A percentile compares a stretch with the other conserved stretches of the same genome.
Conservation (phyloP, 2,113 vertebrate species). For the Riparia riparia region DNA sequence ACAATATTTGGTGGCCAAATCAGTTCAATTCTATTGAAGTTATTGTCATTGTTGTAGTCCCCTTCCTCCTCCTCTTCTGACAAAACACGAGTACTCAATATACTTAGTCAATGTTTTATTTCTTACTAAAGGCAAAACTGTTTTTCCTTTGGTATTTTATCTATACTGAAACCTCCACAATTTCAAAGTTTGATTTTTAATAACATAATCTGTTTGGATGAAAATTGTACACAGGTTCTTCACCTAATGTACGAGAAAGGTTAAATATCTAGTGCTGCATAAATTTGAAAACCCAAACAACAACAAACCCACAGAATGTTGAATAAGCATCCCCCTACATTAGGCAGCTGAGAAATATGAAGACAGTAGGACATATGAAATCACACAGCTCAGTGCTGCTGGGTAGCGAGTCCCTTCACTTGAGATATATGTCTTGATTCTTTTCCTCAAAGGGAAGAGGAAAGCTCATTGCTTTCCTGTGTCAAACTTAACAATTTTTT, state of each 20-base stretch:
- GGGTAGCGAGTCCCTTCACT: not conserved
- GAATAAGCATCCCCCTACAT: not conserved
- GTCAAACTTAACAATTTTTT: not conserved
- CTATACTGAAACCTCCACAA: not conserved
- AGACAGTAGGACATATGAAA: not conserved
- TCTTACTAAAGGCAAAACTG: not conserved
- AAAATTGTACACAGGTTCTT: not conserved
- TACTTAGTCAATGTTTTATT: not conserved
- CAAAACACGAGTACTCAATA: not conserved
- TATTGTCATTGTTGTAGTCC: not conserved
- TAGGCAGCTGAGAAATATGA: not conserved
- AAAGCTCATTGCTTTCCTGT: not conserved
- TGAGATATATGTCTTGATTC: not conserved
- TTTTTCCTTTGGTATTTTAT: not conserved
- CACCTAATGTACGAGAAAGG: not conserved
- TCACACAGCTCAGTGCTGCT: not conserved
- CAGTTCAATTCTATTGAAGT: not conserved
- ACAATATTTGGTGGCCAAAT: not conserved
- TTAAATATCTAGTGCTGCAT: not conserved
- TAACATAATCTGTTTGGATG: fast-evolving
- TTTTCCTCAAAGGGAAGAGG: not conserved
- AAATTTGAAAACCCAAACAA: fast-evolving
- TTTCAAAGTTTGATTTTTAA: not conserved
- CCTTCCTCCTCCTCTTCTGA: not conserved
- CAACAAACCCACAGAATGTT: not conserved